Base-by-base conservation (phyloP, 2,113 vertebrate genomes). In the Cyanoliseus patagonus region DNA sequence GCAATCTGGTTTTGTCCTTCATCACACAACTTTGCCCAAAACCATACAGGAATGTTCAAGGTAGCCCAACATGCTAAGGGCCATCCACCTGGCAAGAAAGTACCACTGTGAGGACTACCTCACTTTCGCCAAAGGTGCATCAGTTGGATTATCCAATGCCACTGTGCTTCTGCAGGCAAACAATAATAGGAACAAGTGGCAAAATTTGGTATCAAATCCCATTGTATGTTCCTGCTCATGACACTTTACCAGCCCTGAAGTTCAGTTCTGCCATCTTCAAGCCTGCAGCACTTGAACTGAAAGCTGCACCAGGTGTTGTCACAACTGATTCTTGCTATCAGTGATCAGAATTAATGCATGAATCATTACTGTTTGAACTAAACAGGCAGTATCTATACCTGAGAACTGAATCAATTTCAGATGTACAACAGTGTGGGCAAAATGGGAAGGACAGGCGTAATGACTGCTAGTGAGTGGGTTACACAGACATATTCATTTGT, bases 221-320 rank as follows among this genome's bases (percentile, higher is more conserved):
- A 72, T 25, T 7, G 3, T 0, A 18, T n/a, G 23, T 1, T 91
- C 55, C 47, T 63, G 42, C 62, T 68, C 52, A 23, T 35, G 42
- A 85, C 22, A 25, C 12, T 47, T 62, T 4, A 9, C 24, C 74
- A 87, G 15, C 70, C 33, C 24, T 69, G 7, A 42, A 52, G 16
- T 62, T 82, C 51, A 37, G 11, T 35, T 42, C 9, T 0, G 0
- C 8, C 49, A 24, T 24, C 46, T 92, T 69, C 44, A 85, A 66
- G 76, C 68, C 61, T 73, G 22, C 47, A 84, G 55, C 42, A 6
- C 37, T 52, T 23, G 46, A 80, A 74, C 11, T 74, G 76, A 76
- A 94, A 92, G 84, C 31, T 94, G 42, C 59, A 66, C 20, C 57
- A 62, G 57, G 67, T 37, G 20, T n/a, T 73, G 82, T 83, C 94